Conservation (phyloP, 1,140 invertebrate species). For the Macrobrachium rosenbergii region DNA sequence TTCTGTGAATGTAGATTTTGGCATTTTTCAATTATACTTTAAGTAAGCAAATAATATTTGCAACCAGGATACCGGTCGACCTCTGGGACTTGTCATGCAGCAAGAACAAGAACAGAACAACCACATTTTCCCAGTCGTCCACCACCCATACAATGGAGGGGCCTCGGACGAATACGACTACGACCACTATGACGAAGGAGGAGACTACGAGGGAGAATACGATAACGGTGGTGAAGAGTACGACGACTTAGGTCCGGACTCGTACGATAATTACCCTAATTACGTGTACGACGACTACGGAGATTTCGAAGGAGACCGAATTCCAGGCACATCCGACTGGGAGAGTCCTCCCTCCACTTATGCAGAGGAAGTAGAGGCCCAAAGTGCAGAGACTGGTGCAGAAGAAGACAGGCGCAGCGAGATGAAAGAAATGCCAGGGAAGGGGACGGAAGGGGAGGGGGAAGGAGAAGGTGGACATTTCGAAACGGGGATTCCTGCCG, state of each 20-base stretch:
- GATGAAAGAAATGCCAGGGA: background rate
- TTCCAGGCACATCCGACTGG: background rate
- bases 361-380: no score
- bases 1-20: background rate
- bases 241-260: background rate
- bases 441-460: background rate
- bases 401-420: background rate
- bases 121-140: background rate
- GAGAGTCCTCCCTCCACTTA: no score
- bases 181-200: constrained; percentile 18
- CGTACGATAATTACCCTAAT: constrained; percentile 28
- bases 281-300: constrained; percentile 49
- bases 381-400: no score
- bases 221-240: constrained; percentile 26
- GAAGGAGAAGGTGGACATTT: background rate
- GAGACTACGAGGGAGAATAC: constrained; percentile 2
- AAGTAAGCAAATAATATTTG: no score
- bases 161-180: constrained; percentile 29
- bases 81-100: constrained; percentile 4
- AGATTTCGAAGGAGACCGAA: background rate
- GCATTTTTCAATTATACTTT: no score
- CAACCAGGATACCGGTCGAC: constrained; percentile 36
- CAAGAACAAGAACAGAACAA: background rate
- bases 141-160: background rate
- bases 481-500: no score